These are phyloP conservation scores for Zoanthus gigantus DNA, from an alignment of 92 coral and sea anemone genomes.

Conservation along the genomic window DNA sequence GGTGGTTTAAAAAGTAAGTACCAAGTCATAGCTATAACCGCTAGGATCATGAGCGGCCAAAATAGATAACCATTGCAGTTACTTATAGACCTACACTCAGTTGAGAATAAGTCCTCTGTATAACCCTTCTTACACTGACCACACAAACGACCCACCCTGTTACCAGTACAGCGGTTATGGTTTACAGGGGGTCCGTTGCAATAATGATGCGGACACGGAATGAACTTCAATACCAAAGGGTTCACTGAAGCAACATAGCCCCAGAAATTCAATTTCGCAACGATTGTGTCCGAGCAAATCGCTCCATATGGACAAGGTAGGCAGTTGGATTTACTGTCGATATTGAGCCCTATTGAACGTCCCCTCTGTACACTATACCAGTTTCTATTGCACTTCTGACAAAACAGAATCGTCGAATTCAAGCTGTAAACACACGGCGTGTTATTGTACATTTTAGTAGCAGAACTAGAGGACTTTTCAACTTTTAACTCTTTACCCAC, in stretches of 20 bases:
- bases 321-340: constrained; percentile 31
- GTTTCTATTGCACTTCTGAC: constrained; percentile 48
- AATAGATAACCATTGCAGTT: constrained; percentile 61
- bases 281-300: constrained; percentile 33
- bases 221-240: constrained; percentile 35
- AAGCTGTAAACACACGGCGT: constrained; percentile 9
- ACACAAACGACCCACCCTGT: constrained; percentile 65
- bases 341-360: constrained; percentile 17
- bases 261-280: constrained; percentile 69
- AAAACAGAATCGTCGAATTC: constrained; percentile 36
- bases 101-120: constrained; percentile 57
- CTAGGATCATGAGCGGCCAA: constrained; percentile 44
- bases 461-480: not conserved
- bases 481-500: constrained; percentile 26
- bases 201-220: constrained; percentile 64
- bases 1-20: constrained; percentile 65
- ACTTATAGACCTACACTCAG: constrained; percentile 46
- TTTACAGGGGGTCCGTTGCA: constrained; percentile 23
- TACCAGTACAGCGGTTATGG: constrained; percentile 64
- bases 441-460: not conserved
- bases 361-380: constrained; percentile 66
- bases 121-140: constrained; percentile 62
- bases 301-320: constrained; percentile 77
- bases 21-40: constrained; percentile 35
- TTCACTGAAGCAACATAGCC: constrained; percentile 14